These are phyloP conservation scores for Syngnathoides biaculeatus DNA, from an alignment of 2,113 vertebrate genomes.

Conservation along the genomic window DNA sequence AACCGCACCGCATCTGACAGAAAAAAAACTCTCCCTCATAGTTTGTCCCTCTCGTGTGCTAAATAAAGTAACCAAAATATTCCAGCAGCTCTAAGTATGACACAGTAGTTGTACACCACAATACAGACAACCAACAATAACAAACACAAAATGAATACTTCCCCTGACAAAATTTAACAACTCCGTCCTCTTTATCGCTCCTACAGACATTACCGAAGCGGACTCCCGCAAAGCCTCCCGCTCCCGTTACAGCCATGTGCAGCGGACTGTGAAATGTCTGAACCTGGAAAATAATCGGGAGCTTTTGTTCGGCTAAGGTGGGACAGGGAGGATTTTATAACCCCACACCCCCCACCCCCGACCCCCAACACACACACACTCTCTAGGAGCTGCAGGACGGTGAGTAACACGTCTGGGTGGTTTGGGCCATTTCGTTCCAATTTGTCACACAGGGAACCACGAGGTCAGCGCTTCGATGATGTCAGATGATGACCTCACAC, in stretches of 20 bases:
- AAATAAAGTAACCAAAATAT: background rate
- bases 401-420: conserved; percentile 22
- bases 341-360: background rate
- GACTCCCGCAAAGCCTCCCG: conserved; percentile 35
- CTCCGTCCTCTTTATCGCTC: conserved; percentile 11
- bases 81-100: background rate
- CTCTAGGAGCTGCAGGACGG: too few relatives aligned
- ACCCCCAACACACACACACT: too few relatives aligned
- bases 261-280: conserved; percentile 60
- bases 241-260: conserved; percentile 50
- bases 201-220: conserved; percentile 35
- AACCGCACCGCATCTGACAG: background rate
- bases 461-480: background rate
- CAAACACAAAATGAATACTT: background rate
- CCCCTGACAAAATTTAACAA: background rate
- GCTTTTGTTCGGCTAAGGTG: conserved; percentile 45
- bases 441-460: background rate
- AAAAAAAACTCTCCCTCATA: background rate
- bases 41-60: background rate
- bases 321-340: conserved; percentile 27
- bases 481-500: background rate
- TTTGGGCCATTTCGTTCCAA: conserved; percentile 16
- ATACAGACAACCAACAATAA: background rate
- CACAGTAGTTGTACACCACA: background rate
- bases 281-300: conserved; percentile 55